Percentiles rank a stretch among this genome's conserved stretches.
These are phyloP conservation scores for Masnerella sp. DNA, from an alignment of 2,888 invertebrate genomes.

Conservation along the genomic window DNA sequence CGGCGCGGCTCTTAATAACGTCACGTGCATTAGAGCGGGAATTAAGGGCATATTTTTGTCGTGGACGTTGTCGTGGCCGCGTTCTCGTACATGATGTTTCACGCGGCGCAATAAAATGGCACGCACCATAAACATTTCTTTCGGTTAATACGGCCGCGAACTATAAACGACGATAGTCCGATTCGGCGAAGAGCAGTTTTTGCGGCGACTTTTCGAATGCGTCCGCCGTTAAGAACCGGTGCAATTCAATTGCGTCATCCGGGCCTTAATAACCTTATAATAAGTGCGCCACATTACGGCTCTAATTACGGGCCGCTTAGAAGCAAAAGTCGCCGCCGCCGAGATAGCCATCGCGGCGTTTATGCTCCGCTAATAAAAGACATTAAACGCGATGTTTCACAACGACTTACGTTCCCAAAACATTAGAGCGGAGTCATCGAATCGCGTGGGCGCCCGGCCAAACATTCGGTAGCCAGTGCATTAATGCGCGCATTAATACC, in stretches of 20 bases:
- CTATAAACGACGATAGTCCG: slow-evolving; percentile 29
- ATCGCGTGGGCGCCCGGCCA: slow-evolving; percentile 56
- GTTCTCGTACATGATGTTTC: slow-evolving; percentile 26
- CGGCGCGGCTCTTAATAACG: slow-evolving; percentile 27
- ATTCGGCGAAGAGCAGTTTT: slow-evolving; percentile 17
- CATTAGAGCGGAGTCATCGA: slow-evolving; percentile 55
- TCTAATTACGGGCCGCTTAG: slow-evolving; percentile 49
- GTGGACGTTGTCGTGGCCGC: slow-evolving; percentile 1
- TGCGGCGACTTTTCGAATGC: slow-evolving; percentile 12
- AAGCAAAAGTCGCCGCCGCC: slow-evolving; percentile 46
- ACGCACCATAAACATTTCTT: slow-evolving; percentile 27
- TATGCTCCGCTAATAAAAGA: slow-evolving; percentile 51
- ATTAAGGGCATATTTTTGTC: slow-evolving; percentile 25
- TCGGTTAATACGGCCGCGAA: slow-evolving; percentile 22
- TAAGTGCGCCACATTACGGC: slow-evolving; percentile 35
- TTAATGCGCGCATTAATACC: slow-evolving; percentile 58
- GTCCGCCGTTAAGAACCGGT: slow-evolving; percentile 31
- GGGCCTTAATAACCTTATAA: slow-evolving; percentile 30
- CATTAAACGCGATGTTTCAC: slow-evolving; percentile 60
- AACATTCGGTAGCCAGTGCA: slow-evolving; percentile 61
- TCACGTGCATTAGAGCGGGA: slow-evolving; percentile 28
- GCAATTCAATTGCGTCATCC: slow-evolving; percentile 49
- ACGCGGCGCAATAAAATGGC: slow-evolving; percentile 13
- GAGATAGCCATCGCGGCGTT: slow-evolving; percentile 41
- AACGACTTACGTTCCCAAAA: slow-evolving; percentile 54